Evolutionary conservation across 2,113 vertebrate species (phyloP), one percentile per base, ranked within the genome.

Genomic region (Mesitornis unicolor): DNA sequence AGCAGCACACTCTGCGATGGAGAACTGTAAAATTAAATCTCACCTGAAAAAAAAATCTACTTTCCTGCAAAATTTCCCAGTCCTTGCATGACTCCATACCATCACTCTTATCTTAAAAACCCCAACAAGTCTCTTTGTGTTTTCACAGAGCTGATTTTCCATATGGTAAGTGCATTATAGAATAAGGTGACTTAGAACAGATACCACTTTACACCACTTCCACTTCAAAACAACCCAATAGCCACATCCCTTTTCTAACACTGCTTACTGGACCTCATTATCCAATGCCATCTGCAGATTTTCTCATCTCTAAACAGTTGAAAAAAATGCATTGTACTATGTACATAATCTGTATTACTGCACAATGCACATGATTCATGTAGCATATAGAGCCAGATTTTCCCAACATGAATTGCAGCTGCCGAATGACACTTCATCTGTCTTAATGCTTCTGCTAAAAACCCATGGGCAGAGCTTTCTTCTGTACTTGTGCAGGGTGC

Each of bases 21-120:
- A 95, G 85, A 94, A 76, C 40, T 3, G 10, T 43, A 90, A 90
- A 95, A n/a, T n/a, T n/a, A 51, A 97, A 87, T 69, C 45, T 71
- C 91, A 89, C 88, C 63, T 87, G 79, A 95, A 90, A 84, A 60
- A 84, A 60, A 91, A 80, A 68, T 28, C 7, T 61, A 50, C 25
- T 70, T 84, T 75, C 19, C 40, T 74, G 19, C 36, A 71, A 91
- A 51, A 79, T 74, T 67, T 78, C 47, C 36, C 81, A n/a, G 45
- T 57, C 7, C 29, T 78, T 88, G 31, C 28, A 64, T 71, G 89
- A 82, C n/a, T 82, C 40, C n/a, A 36, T 42, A 31, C 5, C 18
- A 61, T 68, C 36, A 73, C 7, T 47, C 28, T 48, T 60, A 45
- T 13, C 17, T 28, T n/a, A 16, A 68, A 81, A 79, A 50, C 10